These are phyloP conservation scores for Psilanteris sp. DNA, from an alignment of 1,140 invertebrate species.

Conservation along the genomic window DNA sequence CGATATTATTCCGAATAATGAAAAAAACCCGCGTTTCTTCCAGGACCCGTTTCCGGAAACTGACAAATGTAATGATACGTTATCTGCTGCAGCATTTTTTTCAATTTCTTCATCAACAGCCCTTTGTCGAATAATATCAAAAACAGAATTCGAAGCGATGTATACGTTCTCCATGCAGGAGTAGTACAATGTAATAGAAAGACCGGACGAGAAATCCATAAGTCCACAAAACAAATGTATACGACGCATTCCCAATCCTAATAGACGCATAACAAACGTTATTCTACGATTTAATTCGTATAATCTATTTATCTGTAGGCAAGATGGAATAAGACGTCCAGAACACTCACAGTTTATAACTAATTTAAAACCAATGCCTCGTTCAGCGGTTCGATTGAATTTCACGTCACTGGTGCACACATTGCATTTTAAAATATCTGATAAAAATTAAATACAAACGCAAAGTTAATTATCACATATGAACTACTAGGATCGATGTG, in stretches of 20 bases:
- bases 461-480: too few species aligned
- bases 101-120: slow-evolving; percentile 15
- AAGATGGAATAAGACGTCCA: slow-evolving; percentile 1
- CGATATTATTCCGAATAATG: slow-evolving; percentile 7
- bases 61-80: slow-evolving; percentile 19
- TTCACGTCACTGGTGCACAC: slow-evolving; percentile 6
- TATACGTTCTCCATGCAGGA: slow-evolving; percentile 5
- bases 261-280: slow-evolving; percentile 12
- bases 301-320: not conserved
- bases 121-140: slow-evolving; percentile 1
- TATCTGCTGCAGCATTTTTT: not conserved
- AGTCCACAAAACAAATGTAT: slow-evolving; percentile 11
- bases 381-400: slow-evolving; percentile 7
- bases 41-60: slow-evolving; percentile 7
- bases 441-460: slow-evolving; percentile 2
- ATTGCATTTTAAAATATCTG: slow-evolving; percentile 9
- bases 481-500: too few species aligned
- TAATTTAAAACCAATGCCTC: slow-evolving; percentile 17
- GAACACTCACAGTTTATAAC: slow-evolving; percentile 8
- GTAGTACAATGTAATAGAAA: slow-evolving; percentile 14
- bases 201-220: slow-evolving; percentile 13
- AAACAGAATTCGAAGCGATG: slow-evolving; percentile 21
- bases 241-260: slow-evolving; percentile 1
- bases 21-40: slow-evolving; percentile 20
- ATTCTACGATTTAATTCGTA: slow-evolving; percentile 23